Evolutionary conservation across 2,113 vertebrate genomes (phyloP).

Genomic region (Tachysurus vachellii): DNA sequence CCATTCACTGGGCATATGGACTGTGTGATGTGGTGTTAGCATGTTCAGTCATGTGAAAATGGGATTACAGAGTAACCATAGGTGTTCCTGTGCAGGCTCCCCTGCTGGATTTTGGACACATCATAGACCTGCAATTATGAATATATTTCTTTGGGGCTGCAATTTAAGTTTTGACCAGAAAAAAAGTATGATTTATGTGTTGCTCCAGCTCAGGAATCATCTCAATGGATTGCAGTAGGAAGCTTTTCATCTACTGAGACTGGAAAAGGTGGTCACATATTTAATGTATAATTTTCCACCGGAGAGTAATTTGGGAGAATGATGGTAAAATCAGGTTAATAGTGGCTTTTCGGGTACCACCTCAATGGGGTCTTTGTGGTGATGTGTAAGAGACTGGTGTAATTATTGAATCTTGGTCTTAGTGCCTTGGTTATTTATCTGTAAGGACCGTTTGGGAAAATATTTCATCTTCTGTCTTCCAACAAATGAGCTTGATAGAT

Average conservation of each 20-base stretch:
- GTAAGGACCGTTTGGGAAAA: conserved; percentile 49
- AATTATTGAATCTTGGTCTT: conserved; percentile 64
- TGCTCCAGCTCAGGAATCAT: conserved; percentile 23
- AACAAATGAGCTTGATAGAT: conserved; percentile 43
- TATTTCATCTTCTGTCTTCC: conserved; percentile 41
- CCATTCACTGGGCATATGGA: conserved; percentile 8
- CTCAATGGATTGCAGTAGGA: conserved; percentile 39
- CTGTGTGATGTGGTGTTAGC: conserved; percentile 31
- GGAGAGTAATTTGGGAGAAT: conserved; percentile 57
- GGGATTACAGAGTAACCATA: conserved; percentile 5
- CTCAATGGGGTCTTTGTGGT: conserved; percentile 63
- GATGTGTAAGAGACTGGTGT: conserved; percentile 54
- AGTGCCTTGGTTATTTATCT: conserved; percentile 44
- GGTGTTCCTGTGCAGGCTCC: conserved; percentile 19
- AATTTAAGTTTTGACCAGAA: conserved; percentile 25
- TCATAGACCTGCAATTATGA: conserved; percentile 34
- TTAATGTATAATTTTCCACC: conserved; percentile 53
- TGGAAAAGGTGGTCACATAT: conserved; percentile 35
- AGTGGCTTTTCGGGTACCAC: conserved; percentile 55
- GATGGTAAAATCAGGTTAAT: conserved; percentile 59
- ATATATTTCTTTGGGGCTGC: conserved; percentile 33
- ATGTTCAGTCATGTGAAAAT: conserved; percentile 18
- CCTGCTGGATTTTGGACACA: conserved; percentile 12
- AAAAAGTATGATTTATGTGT: conserved; percentile 46
- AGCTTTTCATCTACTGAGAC: conserved; percentile 45